phyloP scores from a whole-genome alignment of 1,140 invertebrate species.

The Ericerus pela region DNA sequence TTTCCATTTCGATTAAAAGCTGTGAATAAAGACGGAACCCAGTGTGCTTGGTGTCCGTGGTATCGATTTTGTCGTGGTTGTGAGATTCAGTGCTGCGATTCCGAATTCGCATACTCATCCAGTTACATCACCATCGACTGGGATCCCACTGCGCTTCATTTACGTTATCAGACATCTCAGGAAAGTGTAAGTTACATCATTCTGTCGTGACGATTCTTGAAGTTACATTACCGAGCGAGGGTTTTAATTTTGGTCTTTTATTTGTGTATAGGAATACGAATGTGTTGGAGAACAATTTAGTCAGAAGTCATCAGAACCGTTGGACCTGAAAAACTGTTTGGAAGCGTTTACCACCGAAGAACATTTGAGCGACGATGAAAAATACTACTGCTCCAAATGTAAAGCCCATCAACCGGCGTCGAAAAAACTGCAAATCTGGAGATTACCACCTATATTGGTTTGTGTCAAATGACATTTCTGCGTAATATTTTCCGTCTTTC shows the following conservation, averaged over 20 bases:
- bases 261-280: conserved; percentile 41
- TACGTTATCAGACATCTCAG: conserved; percentile 66
- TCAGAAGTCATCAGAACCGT: conserved; percentile 51
- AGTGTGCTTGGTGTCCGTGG: conserved; percentile 71
- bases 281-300: conserved; percentile 44
- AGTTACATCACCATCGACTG: conserved; percentile 62
- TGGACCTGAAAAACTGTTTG: conserved; percentile 63
- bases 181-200: conserved; percentile 44
- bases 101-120: conserved; percentile 33
- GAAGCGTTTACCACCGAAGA: conserved; percentile 74
- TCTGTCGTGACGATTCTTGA: background rate
- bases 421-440: conserved; percentile 81
- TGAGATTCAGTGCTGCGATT: conserved; percentile 50
- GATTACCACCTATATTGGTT: conserved; percentile 69
- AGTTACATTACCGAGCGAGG: background rate
- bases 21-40: conserved; percentile 48
- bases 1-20: conserved; percentile 72
- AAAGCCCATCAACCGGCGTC: conserved; percentile 63
- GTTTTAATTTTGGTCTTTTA: background rate
- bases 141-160: conserved; percentile 78
- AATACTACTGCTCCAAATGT: conserved; percentile 71
- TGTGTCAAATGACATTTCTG: conserved; percentile 29
- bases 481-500: background rate
- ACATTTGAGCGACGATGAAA: conserved; percentile 55
- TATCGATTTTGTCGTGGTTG: conserved; percentile 73